These are phyloP conservation scores for Zygothrica quintamaculata DNA, from an alignment of 2,888 invertebrate genomes.

Conservation along the genomic window DNA sequence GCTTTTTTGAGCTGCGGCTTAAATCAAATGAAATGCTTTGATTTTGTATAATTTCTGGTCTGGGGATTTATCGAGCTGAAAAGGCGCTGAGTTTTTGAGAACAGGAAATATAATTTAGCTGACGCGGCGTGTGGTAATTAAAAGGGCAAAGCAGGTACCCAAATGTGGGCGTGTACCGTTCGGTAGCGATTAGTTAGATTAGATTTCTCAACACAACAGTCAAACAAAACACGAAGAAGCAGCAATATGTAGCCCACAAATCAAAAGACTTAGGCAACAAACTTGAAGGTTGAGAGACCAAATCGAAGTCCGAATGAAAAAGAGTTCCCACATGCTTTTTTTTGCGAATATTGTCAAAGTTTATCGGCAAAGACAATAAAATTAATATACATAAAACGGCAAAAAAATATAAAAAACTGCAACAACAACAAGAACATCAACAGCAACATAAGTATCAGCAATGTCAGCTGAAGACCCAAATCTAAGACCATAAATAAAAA, in stretches of 20 bases:
- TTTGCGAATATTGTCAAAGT: conserved; percentile 64
- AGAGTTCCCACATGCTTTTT: conserved; percentile 67
- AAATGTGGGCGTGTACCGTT: conserved; percentile 58
- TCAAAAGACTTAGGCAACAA: conserved; percentile 71
- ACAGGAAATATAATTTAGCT: conserved; percentile 79
- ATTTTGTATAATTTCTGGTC: conserved; percentile 33
- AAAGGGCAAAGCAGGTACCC: conserved; percentile 75
- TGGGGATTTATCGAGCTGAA: conserved; percentile 6
- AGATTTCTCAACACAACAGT: conserved; percentile 28
- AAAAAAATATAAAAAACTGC: conserved; percentile 36
- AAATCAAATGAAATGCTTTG: conserved; percentile 75
- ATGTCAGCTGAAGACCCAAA: conserved; percentile 61
- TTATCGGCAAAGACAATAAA: conserved; percentile 70
- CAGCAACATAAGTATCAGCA: conserved; percentile 20
- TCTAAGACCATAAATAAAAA: conserved; percentile 73
- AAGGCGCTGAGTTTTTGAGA: conserved; percentile 65
- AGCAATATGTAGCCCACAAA: conserved; percentile 43
- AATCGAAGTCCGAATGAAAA: conserved; percentile 33
- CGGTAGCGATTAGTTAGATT: conserved; percentile 74
- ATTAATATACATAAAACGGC: conserved; percentile 74
- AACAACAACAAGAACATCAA: conserved; percentile 14
- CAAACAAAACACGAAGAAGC: conserved; percentile 15
- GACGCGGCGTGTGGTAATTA: conserved; percentile 78
- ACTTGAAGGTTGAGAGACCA: conserved; percentile 36
- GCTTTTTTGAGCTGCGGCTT: conserved; percentile 65